These are phyloP conservation scores for Conger conger DNA, from an alignment of 2,113 vertebrate species.

Conservation along the genomic window DNA sequence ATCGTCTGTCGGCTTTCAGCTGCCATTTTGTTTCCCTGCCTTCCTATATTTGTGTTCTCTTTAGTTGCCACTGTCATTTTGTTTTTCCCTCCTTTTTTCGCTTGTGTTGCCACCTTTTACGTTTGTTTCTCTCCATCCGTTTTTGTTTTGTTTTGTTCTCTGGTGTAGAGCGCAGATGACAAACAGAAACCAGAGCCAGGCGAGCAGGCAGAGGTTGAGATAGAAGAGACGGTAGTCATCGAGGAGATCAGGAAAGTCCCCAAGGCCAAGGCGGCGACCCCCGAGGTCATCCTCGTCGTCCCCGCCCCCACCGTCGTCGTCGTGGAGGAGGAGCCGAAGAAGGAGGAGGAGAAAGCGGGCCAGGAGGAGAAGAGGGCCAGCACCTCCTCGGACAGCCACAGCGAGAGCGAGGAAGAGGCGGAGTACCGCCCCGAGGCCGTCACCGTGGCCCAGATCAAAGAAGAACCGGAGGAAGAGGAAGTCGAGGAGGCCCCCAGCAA, in stretches of 20 bases:
- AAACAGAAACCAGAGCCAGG: conserved; percentile 80
- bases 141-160: conserved; percentile 50
- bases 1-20: conserved; percentile 42
- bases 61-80: conserved; percentile 59
- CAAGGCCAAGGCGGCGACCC: conserved; percentile 68
- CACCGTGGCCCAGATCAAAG: conserved; percentile 72
- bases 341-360: conserved; percentile 51
- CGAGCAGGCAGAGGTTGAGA: conserved; percentile 88
- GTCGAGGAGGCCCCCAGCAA: conserved; percentile 38
- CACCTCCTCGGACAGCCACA: conserved; percentile 81
- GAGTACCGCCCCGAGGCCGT: conserved; percentile 83
- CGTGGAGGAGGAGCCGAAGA: conserved; percentile 63
- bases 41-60: conserved; percentile 60
- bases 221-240: conserved; percentile 83
- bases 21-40: conserved; percentile 54
- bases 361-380: conserved; percentile 66
- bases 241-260: conserved; percentile 80
- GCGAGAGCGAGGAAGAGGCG: conserved; percentile 91
- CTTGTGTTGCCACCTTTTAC: conserved; percentile 67
- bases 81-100: conserved; percentile 39
- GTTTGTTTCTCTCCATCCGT: conserved; percentile 64
- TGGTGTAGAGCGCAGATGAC: conserved; percentile 83
- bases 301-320: conserved; percentile 19
- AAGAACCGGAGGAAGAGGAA: conserved; percentile 81
- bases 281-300: conserved; percentile 25